Conservation (phyloP, 1,140 invertebrate species). For the Drosophila willistoni region DNA sequence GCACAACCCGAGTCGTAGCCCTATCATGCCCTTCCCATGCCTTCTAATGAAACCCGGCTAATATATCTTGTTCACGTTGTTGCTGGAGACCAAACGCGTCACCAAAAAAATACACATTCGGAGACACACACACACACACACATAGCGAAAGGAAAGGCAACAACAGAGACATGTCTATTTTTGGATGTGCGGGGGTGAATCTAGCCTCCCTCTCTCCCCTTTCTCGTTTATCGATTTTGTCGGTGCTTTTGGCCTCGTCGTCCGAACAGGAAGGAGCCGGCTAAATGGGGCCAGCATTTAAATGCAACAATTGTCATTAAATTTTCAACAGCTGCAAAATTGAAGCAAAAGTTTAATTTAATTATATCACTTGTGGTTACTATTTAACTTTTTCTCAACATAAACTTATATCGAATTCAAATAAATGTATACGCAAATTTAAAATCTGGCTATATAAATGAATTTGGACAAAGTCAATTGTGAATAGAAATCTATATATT, state of each 20-base stretch:
- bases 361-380: slow-evolving; percentile 12
- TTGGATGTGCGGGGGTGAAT: slow-evolving; percentile 26
- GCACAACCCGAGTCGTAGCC: slow-evolving; percentile 25
- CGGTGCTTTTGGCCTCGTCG: slow-evolving; percentile 26
- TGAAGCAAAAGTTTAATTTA: slow-evolving; percentile 36
- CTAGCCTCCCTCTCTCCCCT: background rate
- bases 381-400: background rate
- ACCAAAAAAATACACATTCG: slow-evolving; percentile 27
- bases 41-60: slow-evolving; percentile 72
- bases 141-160: slow-evolving; percentile 29
- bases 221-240: slow-evolving; percentile 64
- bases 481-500: too few relatives aligned
- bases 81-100: slow-evolving; percentile 24
- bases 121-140: slow-evolving; percentile 17
- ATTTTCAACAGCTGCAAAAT: slow-evolving; percentile 45
- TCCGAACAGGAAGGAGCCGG: slow-evolving; percentile 17
- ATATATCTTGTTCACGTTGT: slow-evolving; percentile 71
- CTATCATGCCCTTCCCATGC: slow-evolving; percentile 13
- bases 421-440: background rate
- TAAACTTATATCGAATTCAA: background rate
- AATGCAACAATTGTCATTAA: slow-evolving; percentile 79
- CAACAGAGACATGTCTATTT: slow-evolving; percentile 71
- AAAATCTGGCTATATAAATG: background rate
- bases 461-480: too few relatives aligned
- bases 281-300: slow-evolving; percentile 68